Base-by-base conservation (phyloP, 2,797 vertebrate genomes). In the Ficedula albicollis region DNA sequence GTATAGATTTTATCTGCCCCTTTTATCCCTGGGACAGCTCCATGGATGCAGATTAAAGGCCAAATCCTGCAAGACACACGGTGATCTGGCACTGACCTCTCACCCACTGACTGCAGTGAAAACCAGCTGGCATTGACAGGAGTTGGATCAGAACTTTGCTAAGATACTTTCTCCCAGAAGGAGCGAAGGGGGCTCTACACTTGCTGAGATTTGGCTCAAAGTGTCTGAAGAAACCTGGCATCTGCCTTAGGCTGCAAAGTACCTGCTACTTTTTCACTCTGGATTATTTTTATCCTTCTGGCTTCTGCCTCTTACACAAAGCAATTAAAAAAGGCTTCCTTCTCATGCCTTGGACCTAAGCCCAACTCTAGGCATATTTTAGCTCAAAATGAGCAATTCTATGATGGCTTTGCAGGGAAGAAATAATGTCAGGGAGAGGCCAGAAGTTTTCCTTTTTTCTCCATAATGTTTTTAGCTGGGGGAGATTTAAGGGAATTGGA, bases 41-140 rank as follows among this genome's bases (percentile, higher is more conserved):
- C 3, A 12, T 12, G 30, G 19, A 56, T 39, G 21, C 32, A 89
- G 49, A 77, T 49, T 39, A 55, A 89, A 64, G 46, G 30, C 32
- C 36, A 52, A 72, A 8, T 87, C 22, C 68, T 81, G n/a, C 22
- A 79, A 77, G 23, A 62, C n/a, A 26, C 0, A 0, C 14, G 25
- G 34, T 64, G 49, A 43, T 54, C 36, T 80, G 46, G 19, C 34
- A 9, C 48, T 89, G 77, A 76, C 72, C 51, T 84, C 52, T 87
- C 20, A 19, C 2, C 27, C 43, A 3, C 0, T 5, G 1, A n/a
- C 16, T 49, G 49, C 12, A 17, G 12, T 74, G 68, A 32, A 74
- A 89, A 84, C 23, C 3, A 5, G 3, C 19, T 86, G 85, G 29
- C 6, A 2, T 5, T 0, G 0, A 22, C 0, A 5, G 43, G 29